Percentiles rank a stretch among this genome's conserved stretches.
Evolutionary conservation across 2,113 vertebrate species (phyloP).

Genomic region (Petaurus breviceps): DNA sequence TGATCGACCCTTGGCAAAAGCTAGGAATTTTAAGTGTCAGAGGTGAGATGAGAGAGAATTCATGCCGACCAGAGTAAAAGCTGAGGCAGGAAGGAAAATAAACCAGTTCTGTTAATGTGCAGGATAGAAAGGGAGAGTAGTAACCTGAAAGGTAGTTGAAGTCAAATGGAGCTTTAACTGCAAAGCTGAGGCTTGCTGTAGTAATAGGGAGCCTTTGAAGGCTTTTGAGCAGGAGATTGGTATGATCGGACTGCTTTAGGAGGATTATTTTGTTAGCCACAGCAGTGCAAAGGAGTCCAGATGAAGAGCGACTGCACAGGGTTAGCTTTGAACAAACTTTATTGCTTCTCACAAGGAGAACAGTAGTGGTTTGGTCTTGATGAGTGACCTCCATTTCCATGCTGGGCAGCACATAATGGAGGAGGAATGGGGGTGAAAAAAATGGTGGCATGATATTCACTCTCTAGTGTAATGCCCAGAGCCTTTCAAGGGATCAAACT

Average conservation of each 20-base stretch:
- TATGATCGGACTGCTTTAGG: not conserved
- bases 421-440: not conserved
- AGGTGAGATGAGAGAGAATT: not conserved
- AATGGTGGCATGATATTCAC: not conserved
- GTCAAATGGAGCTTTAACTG: not conserved
- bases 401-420: not conserved
- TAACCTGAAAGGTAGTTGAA: not conserved
- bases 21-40: not conserved
- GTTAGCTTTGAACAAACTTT: not conserved
- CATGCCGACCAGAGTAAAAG: not conserved
- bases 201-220: not conserved
- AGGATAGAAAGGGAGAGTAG: not conserved
- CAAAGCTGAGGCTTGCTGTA: not conserved
- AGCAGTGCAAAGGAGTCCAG: not conserved
- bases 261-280: not conserved
- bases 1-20: not conserved
- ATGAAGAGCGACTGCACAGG: not conserved
- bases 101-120: not conserved
- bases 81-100: not conserved
- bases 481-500: not conserved
- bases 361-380: not conserved
- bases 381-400: not conserved
- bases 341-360: not conserved
- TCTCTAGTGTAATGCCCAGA: not conserved
- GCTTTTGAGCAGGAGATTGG: not conserved